Base-by-base conservation (phyloP, 1,140 invertebrate species). In the Phenacoccus solenopsis region DNA sequence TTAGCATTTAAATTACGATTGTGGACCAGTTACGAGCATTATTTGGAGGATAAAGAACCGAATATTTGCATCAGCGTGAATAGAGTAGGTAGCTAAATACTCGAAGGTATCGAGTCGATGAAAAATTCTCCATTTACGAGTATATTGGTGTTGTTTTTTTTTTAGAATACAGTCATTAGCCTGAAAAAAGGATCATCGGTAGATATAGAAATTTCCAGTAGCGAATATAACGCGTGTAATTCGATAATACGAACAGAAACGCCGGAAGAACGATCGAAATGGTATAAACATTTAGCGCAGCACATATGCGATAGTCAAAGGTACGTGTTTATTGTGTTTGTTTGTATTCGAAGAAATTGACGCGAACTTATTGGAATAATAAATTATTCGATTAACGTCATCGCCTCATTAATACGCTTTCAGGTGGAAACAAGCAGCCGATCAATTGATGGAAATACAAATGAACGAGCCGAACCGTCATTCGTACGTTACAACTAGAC, bases 391-490 rank as follows among this genome's bases (percentile, higher is more conserved):
- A 59, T 22, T 32, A 32, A 32, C 30, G 30, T 32, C 30, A 32
- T 22, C 20, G 32, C 56, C 13, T 9, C 13, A 7, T 59, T 59
- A 5, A 7, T 38, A 20, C 25, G 21, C 22, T 64, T 64, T 25
- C 25, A 64, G 59, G 59, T 64, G 59, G 59, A 64, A 64, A 64
- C 59, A 64, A 27, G 59, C 59, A 3, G 21, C 59, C 22, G 59
- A 64, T 64, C 21, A 24, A 10, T 64, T 64, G 22, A 64, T 64
- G 59, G 59, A 25, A 27, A 64, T 64, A 24, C 59, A 64, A 64
- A 64, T 64, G 59, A 64, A 64, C 59, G 59, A 64, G 25, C 59
- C 59, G 4, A 24, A 64, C 25, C 59, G 59, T 22, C 21, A 64
- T 64, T 64, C 59, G 2, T 64, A 64, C 16, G 22, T 64, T 10